Evolutionary conservation across 2,888 invertebrate species (phyloP), one percentile per base, ranked within the genome.

Genomic region (Temnothorax rugatulus): DNA sequence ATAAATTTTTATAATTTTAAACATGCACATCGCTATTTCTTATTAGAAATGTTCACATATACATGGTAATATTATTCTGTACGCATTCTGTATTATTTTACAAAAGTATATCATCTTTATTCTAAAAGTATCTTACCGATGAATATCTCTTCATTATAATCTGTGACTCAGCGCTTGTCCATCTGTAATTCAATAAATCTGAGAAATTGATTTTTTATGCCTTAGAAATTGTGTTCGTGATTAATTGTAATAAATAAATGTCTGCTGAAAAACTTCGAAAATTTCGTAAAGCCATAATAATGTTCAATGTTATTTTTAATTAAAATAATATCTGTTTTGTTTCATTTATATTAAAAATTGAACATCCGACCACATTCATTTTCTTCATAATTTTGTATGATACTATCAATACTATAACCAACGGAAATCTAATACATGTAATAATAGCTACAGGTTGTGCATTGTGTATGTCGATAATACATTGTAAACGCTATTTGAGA

Each of bases 141-240:
- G 88, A 91, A 63, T 92, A 93, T 88, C 94, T 91, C 89, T 94
- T 94, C 94, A 94, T 94, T 83, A 64, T 86, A 57, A 59, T 21
- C n/a, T 7, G 50, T 11, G 50, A n/a, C 18, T 21, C 44, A 34
- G 13, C 0, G 18, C 18, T 69, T 15, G 4, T 68, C 21, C 11
- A 68, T 66, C 54, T 77, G 15, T n/a, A 77, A 77, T 21, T 5
- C n/a, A 77, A 41, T 3, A 2, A 77, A 77, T 15, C 1, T 13
- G 13, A 64, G 0, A 66, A 29, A 41, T 8, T 74, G 15, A 15
- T 38, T 25, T 54, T 54, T 54, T 34, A 41, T 4, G 0, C n/a
- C 1, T 54, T n/a, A 54, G 1, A 29, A 66, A 38, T 64, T n/a
- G 2, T 13, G 9, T 54, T 29, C 18, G 8, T 29, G 3, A 64